Evolutionary conservation across 1,140 invertebrate species (phyloP).

Genomic region (Tenebrio molitor): DNA sequence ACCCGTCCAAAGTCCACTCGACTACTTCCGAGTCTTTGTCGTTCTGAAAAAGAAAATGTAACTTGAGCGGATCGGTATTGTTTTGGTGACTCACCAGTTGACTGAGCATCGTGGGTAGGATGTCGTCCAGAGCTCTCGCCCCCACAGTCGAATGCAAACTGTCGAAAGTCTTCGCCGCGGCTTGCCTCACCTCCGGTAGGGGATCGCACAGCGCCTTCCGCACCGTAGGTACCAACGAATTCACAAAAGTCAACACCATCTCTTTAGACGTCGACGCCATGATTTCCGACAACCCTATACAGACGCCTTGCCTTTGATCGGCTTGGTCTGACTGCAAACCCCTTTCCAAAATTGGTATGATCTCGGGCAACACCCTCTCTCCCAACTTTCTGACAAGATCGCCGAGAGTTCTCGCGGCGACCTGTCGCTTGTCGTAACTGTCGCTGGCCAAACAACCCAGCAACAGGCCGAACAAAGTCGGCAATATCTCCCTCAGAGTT

Average conservation of each 20-base stretch:
- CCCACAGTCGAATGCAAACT: constrained; percentile 96
- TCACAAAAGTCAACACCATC: constrained; percentile 94
- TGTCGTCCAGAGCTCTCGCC: constrained; percentile 95
- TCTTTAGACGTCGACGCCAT: constrained; percentile 96
- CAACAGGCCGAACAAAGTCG: constrained; percentile 92
- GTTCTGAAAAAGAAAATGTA: constrained; percentile 71
- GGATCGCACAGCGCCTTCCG: constrained; percentile 94
- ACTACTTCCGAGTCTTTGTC: constrained; percentile 80
- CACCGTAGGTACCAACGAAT: constrained; percentile 97
- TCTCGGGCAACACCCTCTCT: constrained; percentile 96
- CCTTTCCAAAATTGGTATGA: constrained; percentile 96
- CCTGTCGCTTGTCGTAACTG: constrained; percentile 95
- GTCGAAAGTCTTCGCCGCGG: constrained; percentile 97
- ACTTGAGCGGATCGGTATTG: too few relatives aligned
- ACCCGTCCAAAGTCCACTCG: constrained; percentile 92
- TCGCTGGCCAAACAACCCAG: constrained; percentile 95
- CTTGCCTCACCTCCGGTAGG: constrained; percentile 90
- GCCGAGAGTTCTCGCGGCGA: constrained; percentile 95
- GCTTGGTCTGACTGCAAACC: constrained; percentile 91
- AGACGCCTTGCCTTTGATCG: constrained; percentile 97
- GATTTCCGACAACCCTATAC: constrained; percentile 98
- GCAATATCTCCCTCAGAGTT: constrained; percentile 96
- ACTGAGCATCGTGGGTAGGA: constrained; percentile 91
- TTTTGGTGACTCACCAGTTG: constrained; percentile 76
- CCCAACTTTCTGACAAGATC: constrained; percentile 98